A percentile compares a stretch with the other conserved stretches of the same genome.
phyloP scores from a whole-genome alignment of 2,888 invertebrate species.

The Melanargia galathea region DNA sequence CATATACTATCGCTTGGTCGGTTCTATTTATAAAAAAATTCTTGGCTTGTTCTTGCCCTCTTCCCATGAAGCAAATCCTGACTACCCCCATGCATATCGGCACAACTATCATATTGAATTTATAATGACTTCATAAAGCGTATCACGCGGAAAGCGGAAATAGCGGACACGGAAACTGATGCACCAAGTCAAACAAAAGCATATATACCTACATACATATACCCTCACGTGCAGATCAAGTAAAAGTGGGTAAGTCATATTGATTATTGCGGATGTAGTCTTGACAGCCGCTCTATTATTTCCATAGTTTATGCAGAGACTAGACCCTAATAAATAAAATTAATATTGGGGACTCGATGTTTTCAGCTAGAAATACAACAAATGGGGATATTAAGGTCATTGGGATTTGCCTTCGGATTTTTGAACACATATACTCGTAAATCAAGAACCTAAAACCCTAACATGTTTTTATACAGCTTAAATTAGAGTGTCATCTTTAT shows the following conservation, averaged over 20 bases:
- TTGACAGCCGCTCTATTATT: neutral
- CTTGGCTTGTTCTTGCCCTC: no score
- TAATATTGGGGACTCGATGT: neutral
- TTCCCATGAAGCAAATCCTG: no score
- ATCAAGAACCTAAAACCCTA: neutral
- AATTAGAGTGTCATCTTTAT: neutral
- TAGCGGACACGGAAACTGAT: no score
- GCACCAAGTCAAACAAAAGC: no score
- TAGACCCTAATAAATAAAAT: conserved; percentile 3
- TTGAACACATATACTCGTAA: neutral
- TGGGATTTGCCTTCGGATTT: neutral
- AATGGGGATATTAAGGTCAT: neutral
- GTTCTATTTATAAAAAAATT: no score
- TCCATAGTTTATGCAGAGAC: neutral
- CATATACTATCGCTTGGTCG: no score
- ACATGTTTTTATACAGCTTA: neutral
- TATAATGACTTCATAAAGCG: no score
- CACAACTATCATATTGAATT: no score
- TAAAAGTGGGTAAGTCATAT: neutral
- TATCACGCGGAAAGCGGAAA: no score
- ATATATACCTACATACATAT: no score
- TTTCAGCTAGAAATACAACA: neutral
- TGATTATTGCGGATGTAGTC: neutral
- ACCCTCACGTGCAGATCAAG: no score
- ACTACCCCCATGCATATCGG: no score